A percentile compares a stretch with the other conserved stretches of the same genome.
Evolutionary conservation across 2,113 vertebrate genomes (phyloP).

Genomic region (Halcyon malimbica): DNA sequence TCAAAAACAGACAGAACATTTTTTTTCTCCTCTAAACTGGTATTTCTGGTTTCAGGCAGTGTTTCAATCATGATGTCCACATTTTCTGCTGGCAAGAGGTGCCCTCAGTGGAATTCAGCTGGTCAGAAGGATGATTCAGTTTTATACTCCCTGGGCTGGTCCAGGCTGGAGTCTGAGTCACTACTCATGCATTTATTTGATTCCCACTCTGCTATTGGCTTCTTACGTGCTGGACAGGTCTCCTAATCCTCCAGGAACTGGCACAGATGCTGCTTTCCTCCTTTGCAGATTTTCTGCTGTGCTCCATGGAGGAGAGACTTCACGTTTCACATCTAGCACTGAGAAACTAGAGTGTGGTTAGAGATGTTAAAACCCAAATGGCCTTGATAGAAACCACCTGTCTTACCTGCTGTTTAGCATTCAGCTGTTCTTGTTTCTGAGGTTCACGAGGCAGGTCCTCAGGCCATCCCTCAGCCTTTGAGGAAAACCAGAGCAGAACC

Average conservation of each 20-base stretch:
- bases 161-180: neutral
- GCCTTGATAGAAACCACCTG: neutral
- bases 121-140: neutral
- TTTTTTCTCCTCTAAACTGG: neutral
- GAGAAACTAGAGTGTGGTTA: neutral
- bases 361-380: neutral
- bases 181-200: neutral
- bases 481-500: neutral
- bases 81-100: neutral
- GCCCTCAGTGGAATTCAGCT: neutral
- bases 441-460: neutral
- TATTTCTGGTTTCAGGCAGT: neutral
- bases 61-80: neutral
- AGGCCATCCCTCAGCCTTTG: neutral
- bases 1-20: neutral
- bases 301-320: neutral
- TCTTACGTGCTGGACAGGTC: neutral
- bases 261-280: neutral
- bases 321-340: neutral
- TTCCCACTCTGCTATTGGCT: neutral
- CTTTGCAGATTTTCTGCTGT: neutral
- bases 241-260: neutral
- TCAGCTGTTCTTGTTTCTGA: neutral
- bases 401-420: neutral
- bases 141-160: neutral